A percentile compares a stretch with the other conserved stretches of the same genome.
Conservation (phyloP, 92 coral and sea anemone genomes). For the Blastomussa wellsi region DNA sequence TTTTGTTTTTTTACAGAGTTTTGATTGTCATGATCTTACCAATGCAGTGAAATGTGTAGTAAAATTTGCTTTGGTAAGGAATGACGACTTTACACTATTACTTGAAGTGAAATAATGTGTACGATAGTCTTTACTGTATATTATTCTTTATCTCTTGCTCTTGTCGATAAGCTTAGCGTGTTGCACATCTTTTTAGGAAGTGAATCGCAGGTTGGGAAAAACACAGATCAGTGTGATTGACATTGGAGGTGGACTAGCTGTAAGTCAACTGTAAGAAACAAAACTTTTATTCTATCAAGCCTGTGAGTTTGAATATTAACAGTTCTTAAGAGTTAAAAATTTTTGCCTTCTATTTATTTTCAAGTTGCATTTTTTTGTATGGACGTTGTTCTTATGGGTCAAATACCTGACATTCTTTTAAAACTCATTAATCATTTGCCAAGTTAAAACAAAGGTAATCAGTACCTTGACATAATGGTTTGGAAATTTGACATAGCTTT, state of each 20-base stretch:
- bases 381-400: too few species aligned
- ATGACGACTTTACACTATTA: not conserved
- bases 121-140: too few species aligned
- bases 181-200: slow-evolving; percentile 49
- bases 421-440: too few species aligned
- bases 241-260: slow-evolving; percentile 90
- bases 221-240: slow-evolving; percentile 81
- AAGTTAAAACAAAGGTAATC: too few species aligned
- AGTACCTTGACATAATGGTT: too few species aligned
- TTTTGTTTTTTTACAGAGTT: slow-evolving; percentile 62
- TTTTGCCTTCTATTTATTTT: too few species aligned
- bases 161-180: too few species aligned
- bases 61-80: slow-evolving; percentile 79
- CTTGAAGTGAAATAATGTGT: not conserved
- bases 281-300: not conserved
- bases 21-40: slow-evolving; percentile 64
- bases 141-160: too few species aligned
- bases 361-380: too few species aligned
- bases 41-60: slow-evolving; percentile 73
- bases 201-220: slow-evolving; percentile 69
- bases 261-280: slow-evolving; percentile 3
- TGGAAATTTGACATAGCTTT: too few species aligned
- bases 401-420: too few species aligned
- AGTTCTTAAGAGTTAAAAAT: too few species aligned
- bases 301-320: not conserved